Evolutionary conservation across 2,888 invertebrate genomes (phyloP).

Genomic region (Tenthredo mesomela): DNA sequence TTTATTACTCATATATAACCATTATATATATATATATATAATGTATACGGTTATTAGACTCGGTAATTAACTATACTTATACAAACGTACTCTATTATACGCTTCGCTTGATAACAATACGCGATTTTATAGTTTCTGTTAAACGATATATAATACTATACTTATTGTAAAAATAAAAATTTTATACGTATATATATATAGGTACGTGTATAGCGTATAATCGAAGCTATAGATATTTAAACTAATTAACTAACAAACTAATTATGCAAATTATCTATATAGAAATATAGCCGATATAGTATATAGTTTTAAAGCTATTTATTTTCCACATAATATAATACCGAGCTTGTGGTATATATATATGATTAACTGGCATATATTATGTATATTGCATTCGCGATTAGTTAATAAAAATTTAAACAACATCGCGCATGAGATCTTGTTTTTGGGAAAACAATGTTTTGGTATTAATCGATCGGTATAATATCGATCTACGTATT

Average conservation of each 20-base stretch:
- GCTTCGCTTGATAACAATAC: constrained; percentile 19
- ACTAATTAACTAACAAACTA: constrained; percentile 42
- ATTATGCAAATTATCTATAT: constrained; percentile 41
- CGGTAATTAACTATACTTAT: neutral
- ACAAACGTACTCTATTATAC: neutral
- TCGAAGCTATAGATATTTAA: neutral
- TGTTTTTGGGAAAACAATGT: constrained; percentile 27
- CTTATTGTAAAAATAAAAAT: neutral
- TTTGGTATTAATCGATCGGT: neutral
- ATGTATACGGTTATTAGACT: neutral
- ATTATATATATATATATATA: too few species aligned
- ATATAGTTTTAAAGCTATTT: neutral
- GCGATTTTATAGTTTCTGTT: neutral
- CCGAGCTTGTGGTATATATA: neutral
- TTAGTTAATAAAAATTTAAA: constrained; percentile 15
- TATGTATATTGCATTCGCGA: constrained; percentile 24
- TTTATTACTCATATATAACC: too few species aligned
- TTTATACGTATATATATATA: neutral
- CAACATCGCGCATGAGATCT: neutral
- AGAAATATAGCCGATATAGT: neutral
- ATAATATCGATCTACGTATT: neutral
- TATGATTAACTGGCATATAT: too few species aligned
- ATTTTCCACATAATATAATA: neutral
- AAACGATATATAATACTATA: too few species aligned
- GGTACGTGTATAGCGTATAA: too few species aligned